phyloP scores from a whole-genome alignment of 2,797 vertebrate genomes.

The Neosilurus hyrtlii region DNA sequence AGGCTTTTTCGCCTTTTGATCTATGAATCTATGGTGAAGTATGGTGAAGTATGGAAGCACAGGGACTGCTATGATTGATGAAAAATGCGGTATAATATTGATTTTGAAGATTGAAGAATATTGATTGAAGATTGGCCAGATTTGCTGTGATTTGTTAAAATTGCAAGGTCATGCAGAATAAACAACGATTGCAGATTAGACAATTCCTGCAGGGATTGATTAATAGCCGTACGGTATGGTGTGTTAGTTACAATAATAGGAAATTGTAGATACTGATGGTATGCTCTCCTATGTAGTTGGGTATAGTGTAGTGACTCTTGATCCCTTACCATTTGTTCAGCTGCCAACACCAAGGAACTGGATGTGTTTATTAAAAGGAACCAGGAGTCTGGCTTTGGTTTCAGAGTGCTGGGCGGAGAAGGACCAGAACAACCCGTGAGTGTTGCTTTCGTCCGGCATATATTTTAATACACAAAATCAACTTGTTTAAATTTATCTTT shows the following conservation, averaged over 20 bases:
- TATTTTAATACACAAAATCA: not conserved
- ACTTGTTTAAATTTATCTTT: not conserved
- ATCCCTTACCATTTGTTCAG: constrained; percentile 62
- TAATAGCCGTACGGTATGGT: not conserved
- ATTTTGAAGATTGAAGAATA: no score
- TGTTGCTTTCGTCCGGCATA: not conserved
- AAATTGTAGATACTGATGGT: not conserved
- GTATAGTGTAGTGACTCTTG: not conserved
- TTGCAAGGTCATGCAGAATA: no score
- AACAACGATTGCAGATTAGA: no score
- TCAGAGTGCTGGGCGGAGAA: constrained; percentile 94
- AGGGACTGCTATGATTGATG: no score
- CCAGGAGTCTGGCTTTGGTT: constrained; percentile 96
- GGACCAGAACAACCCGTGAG: constrained; percentile 95
- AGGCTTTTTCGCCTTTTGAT: no score
- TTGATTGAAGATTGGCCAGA: no score
- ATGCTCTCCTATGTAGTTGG: not conserved
- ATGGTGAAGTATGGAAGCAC: no score
- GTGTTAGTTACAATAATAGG: not conserved
- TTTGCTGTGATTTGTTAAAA: no score
- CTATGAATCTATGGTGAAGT: no score
- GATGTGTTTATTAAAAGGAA: constrained; percentile 95
- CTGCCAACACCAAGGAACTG: constrained; percentile 91
- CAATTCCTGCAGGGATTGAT: no score
- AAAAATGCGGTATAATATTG: no score